These are phyloP conservation scores for Penaeus indicus DNA, from an alignment of 1,140 invertebrate species.

Conservation along the genomic window DNA sequence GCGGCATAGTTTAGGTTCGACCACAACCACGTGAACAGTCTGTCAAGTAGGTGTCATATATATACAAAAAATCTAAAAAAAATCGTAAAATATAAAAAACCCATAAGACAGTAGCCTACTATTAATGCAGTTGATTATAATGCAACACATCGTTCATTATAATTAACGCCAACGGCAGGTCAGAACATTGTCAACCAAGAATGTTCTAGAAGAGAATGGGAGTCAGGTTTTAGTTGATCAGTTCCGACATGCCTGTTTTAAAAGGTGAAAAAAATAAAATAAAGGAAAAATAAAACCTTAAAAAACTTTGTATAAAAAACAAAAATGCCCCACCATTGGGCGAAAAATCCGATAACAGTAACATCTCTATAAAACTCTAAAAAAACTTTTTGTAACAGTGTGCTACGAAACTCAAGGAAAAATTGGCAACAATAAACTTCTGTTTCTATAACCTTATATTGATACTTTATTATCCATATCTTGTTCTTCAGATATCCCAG, in stretches of 20 bases:
- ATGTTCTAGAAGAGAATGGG: constrained; percentile 15
- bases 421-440: constrained; percentile 64
- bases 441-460: constrained; percentile 61
- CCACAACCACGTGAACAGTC: constrained; percentile 65
- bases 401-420: constrained; percentile 41
- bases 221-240: constrained; percentile 43
- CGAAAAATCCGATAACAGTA: constrained; percentile 62
- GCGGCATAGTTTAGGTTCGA: constrained; percentile 58
- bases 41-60: constrained; percentile 64
- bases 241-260: constrained; percentile 58
- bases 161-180: constrained; percentile 56
- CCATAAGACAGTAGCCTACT: constrained; percentile 47
- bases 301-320: constrained; percentile 59
- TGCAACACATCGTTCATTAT: constrained; percentile 60
- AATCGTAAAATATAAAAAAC: constrained; percentile 62
- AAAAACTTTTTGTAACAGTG: constrained; percentile 47
- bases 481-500: no score
- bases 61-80: constrained; percentile 61
- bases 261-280: constrained; percentile 26
- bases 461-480: constrained; percentile 28
- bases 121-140: constrained; percentile 53
- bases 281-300: constrained; percentile 39
- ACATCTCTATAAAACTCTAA: constrained; percentile 51
- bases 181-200: constrained; percentile 57
- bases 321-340: constrained; percentile 58